Evolutionary conservation across 2,797 vertebrate genomes (phyloP), one percentile per base, ranked within the genome.

Genomic region (Chaetodon trifasciatus): DNA sequence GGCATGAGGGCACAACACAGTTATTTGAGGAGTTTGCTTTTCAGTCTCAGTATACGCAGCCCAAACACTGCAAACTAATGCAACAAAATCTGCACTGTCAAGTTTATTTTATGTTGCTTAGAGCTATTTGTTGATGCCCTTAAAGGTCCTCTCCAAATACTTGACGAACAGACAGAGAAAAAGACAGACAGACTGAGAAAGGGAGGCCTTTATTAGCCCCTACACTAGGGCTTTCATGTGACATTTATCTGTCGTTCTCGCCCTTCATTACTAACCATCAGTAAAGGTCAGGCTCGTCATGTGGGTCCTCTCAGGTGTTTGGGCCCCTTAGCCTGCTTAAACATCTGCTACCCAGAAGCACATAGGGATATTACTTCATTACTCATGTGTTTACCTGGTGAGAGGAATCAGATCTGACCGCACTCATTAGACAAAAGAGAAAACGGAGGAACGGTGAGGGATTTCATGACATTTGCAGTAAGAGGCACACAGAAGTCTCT

Each of bases 211-310:
- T 67, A 83, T 88, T 81, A 78, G 79, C 79, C 83, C 64, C 73
- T 83, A 75, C 78, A 74, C 39, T 60, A 10, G 53, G 64, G 73
- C 84, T 86, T 82, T 89, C 83, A 76, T 66, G 78, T 91, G 90
- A 88, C 88, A 91, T 91, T 90, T 89, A 84, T 88, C 82, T 32
- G 21, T 61, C 11, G 47, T 50, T 85, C 66, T 73, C 23, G 35
- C 75, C 87, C 82, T 83, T 92, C 85, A 89, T 92, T 91, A 86
- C 80, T 67, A 32, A 73, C 56, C 62, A 80, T 79, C 85, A 76
- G 73, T 81, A 88, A 93, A 92, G 91, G 92, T 92, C 89, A 92
- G 74, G 12, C 52, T 79, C 49, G 11, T 79, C 76, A 74, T 47
- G 65, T 24, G 65, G 78, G 65, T 28, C 70, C 74, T 79, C 79